phyloP scores from a whole-genome alignment of 2,888 invertebrate species.

The Caenorhabditis angaria region DNA sequence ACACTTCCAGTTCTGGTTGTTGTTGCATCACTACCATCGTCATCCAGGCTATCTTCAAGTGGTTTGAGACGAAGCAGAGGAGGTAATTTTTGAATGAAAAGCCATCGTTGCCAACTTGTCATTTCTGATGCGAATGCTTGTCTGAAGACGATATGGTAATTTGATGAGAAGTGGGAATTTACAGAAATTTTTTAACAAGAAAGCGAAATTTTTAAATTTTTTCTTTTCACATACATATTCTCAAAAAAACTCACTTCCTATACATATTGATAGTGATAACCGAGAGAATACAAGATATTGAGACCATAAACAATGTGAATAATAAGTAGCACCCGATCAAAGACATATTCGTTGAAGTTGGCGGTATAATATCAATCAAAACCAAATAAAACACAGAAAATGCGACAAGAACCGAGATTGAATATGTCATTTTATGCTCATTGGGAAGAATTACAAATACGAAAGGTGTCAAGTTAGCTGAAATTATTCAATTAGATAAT shows the following conservation, averaged over 20 bases:
- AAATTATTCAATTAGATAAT: too few relatives aligned
- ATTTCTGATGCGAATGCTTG: conserved; percentile 59
- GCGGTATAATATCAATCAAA: conserved; percentile 96
- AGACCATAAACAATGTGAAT: conserved; percentile 96
- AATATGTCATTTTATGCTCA: conserved; percentile 95
- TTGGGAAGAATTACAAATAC: conserved; percentile 57
- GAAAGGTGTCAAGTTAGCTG: conserved; percentile 57
- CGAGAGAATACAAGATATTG: conserved; percentile 90
- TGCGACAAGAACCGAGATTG: conserved; percentile 90
- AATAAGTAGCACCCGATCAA: conserved; percentile 91
- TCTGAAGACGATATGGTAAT: conserved; percentile 38
- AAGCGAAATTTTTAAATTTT: too few relatives aligned
- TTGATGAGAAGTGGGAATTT: too few relatives aligned
- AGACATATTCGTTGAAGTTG: conserved; percentile 91
- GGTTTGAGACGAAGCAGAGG: conserved; percentile 43
- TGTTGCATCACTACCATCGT: conserved; percentile 31
- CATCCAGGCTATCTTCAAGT: conserved; percentile 29
- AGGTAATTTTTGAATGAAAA: conserved; percentile 54
- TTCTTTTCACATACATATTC: too few relatives aligned
- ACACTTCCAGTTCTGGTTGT: conserved; percentile 41
- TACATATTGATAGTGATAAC: conserved; percentile 94
- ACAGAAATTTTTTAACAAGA: too few relatives aligned
- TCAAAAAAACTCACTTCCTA: conserved; percentile 87
- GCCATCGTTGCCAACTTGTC: conserved; percentile 56
- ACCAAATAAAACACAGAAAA: conserved; percentile 97